Base-by-base conservation (phyloP, 2,797 vertebrate species). In the Danio kyathit region DNA sequence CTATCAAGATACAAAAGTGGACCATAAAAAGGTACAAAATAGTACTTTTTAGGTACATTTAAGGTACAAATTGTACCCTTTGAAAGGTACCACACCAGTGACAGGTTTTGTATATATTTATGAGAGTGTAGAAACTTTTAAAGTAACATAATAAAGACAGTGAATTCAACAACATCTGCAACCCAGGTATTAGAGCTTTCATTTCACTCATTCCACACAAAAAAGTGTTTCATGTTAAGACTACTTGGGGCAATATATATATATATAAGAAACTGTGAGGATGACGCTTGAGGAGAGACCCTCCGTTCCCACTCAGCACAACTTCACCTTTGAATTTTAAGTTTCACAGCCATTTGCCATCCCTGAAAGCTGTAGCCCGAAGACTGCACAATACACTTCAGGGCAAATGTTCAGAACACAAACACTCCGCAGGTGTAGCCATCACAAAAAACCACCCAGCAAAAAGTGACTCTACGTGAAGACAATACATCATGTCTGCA, bases 371-470 rank as follows among this genome's bases (percentile, higher is more conserved):
- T 71, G 44, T 13, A 60, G 44, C 54, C 54, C 59, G 56, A 70
- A 79, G 66, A 71, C 9, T 19, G 12, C 38, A 52, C 12, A 44
- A 79, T 11, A 12, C 44, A 29, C 76, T 79, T 71, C 21, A 78
- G 57, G 72, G 72, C 44, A 63, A 61, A 49, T 63, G 21, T 69
- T 71, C 56, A 61, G 12, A 70, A 46, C 12, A 21, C 38, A 70
- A 61, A 70, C 66, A 71, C 57, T 61, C 48, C 38, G 12, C 57
- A 52, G 46, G 76, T 63, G 46, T 19, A 51, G 12, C 61, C 74
- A 44, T 76, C 29, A 51, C 60, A 79, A 60, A n/a, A 29, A 17
- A 41, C 56, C 9, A 7, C 3, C 56, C 56, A 16, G 44, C 4
- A 14, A 70, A 71, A 16, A 51, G 11, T 3, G 29, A 52, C 49